Evolutionary conservation across 1,140 invertebrate genomes (phyloP).

Genomic region (Drosophila arizonae): DNA sequence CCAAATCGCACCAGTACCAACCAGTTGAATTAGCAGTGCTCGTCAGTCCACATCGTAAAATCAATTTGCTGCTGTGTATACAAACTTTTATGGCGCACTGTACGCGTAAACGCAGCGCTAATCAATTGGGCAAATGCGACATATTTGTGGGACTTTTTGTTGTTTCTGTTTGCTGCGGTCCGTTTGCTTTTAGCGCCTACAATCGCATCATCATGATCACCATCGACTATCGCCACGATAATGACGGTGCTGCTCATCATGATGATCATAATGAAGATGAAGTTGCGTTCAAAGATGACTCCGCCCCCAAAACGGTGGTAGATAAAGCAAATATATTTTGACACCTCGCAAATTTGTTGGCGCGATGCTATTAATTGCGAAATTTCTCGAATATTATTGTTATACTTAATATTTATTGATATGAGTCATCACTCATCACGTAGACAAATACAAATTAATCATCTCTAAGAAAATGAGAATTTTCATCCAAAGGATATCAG

Average conservation of each 20-base stretch:
- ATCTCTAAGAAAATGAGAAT: too few species aligned
- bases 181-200: slow-evolving; percentile 40
- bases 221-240: background rate
- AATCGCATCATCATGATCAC: slow-evolving; percentile 2
- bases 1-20: slow-evolving; percentile 14
- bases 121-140: slow-evolving; percentile 49
- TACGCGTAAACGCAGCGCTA: slow-evolving; percentile 34
- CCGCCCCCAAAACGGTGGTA: background rate
- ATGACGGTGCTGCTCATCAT: background rate
- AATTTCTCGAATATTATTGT: background rate
- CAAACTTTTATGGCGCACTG: slow-evolving; percentile 48
- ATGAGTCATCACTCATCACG: too few species aligned
- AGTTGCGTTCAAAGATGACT: background rate
- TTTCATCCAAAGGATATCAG: too few species aligned
- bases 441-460: too few species aligned
- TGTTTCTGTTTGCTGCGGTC: slow-evolving; percentile 15
- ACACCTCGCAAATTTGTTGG: slow-evolving; percentile 21
- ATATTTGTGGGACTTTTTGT: slow-evolving; percentile 27
- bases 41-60: slow-evolving; percentile 44
- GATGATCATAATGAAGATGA: background rate
- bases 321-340: slow-evolving; percentile 21
- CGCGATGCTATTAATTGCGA: slow-evolving; percentile 1
- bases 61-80: slow-evolving; percentile 50
- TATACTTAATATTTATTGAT: background rate
- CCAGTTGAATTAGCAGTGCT: slow-evolving; percentile 34